Evolutionary conservation across 2,113 vertebrate genomes (phyloP).

Genomic region (Tetrax tetrax): DNA sequence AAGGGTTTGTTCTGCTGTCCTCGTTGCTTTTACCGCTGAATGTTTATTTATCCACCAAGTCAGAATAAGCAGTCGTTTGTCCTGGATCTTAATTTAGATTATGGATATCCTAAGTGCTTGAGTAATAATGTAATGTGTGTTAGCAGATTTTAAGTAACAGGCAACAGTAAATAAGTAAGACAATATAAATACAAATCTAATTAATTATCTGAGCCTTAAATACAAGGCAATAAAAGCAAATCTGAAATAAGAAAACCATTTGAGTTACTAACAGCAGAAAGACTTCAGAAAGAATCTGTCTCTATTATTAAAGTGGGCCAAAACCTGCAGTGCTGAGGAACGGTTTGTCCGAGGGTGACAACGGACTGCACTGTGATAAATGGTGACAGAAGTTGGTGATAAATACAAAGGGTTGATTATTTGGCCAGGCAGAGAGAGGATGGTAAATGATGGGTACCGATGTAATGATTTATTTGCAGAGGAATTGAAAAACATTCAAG

Average conservation of each 20-base stretch:
- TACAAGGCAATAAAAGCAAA: background rate
- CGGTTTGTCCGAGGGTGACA: background rate
- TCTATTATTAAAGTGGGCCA: background rate
- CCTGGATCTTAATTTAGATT: background rate
- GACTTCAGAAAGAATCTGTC: background rate
- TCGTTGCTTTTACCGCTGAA: background rate
- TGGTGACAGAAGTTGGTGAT: background rate
- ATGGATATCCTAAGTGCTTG: background rate
- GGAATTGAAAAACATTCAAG: background rate
- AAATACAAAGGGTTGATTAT: background rate
- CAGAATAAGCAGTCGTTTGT: background rate
- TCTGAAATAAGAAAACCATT: background rate
- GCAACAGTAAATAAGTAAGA: background rate
- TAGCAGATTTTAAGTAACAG: constrained; percentile 7
- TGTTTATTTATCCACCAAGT: constrained; percentile 10
- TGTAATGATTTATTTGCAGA: background rate
- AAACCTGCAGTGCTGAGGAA: background rate
- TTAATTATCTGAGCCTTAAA: background rate
- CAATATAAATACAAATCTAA: background rate
- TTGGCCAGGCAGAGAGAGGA: background rate
- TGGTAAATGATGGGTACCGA: background rate
- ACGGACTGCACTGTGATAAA: background rate
- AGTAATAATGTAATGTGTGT: background rate
- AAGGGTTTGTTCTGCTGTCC: background rate
- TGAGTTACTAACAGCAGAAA: background rate